Conservation (phyloP, 2,797 vertebrate genomes). For the Vespertilio murinus region DNA sequence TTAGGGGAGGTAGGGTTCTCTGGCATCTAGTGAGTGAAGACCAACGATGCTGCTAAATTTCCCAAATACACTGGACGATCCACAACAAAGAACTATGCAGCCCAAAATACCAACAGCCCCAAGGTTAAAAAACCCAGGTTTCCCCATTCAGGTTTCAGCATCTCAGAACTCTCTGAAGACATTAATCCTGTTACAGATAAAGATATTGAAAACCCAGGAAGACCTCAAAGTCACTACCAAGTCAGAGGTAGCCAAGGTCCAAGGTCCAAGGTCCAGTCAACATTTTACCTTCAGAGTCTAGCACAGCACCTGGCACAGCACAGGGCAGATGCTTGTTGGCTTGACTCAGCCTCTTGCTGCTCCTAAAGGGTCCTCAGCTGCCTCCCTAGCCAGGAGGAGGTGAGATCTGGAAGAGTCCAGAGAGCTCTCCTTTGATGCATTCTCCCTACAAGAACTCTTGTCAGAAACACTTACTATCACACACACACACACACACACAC, state of each 20-base stretch:
- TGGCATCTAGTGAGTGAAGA: neutral
- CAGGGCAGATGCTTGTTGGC: neutral
- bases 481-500: too few species aligned
- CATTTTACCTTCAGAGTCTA: neutral
- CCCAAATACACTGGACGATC: neutral
- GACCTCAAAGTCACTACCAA: neutral
- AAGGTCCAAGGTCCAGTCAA: neutral
- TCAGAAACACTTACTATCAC: neutral
- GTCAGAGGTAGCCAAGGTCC: neutral
- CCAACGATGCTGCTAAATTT: neutral
- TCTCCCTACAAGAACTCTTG: neutral
- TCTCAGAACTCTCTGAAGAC: neutral
- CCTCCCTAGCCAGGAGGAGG: neutral
- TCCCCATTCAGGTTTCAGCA: neutral
- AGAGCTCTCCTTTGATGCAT: neutral
- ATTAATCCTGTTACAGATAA: neutral
- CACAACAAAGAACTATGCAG: neutral
- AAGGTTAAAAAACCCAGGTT: neutral
- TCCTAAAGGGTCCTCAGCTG: too few species aligned
- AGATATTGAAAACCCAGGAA: neutral
- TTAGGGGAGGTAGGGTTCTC: neutral
- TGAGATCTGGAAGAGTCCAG: neutral
- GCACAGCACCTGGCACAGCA: neutral
- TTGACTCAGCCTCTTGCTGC: neutral
- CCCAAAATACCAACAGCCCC: neutral